These are phyloP conservation scores for Triplophysa yarkandensis DNA, from an alignment of 2,797 vertebrate genomes.

Conservation along the genomic window DNA sequence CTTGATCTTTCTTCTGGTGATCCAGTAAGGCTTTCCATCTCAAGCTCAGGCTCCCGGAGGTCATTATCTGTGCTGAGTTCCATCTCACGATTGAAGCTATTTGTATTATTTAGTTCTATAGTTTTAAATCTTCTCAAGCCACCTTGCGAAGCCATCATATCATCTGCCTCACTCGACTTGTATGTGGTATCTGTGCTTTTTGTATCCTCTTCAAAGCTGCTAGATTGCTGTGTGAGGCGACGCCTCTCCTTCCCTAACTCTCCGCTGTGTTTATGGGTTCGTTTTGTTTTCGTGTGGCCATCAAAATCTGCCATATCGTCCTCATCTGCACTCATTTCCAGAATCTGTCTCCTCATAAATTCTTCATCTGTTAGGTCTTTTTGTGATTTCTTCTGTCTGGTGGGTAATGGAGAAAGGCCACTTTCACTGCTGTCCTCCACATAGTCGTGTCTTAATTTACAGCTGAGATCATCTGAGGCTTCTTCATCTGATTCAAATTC, in stretches of 20 bases:
- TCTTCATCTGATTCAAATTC: conserved; percentile 91
- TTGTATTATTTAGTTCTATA: conserved; percentile 97
- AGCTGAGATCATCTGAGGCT: conserved; percentile 92
- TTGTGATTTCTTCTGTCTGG: conserved; percentile 80
- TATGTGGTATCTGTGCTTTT: conserved; percentile 77
- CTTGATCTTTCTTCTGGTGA: conserved; percentile 95
- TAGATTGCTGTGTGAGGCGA: conserved; percentile 83
- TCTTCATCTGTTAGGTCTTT: conserved; percentile 89
- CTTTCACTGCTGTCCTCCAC: conserved; percentile 98
- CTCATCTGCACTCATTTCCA: conserved; percentile 99
- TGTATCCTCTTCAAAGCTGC: conserved; percentile 87
- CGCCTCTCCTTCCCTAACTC: conserved; percentile 88
- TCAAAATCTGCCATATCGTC: conserved; percentile 86
- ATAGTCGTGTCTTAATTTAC: conserved; percentile 94
- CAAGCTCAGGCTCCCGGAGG: conserved; percentile 90
- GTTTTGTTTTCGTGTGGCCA: conserved; percentile 76
- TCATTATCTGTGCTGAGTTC: conserved; percentile 88
- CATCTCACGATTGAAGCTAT: conserved; percentile 87
- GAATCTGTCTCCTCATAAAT: conserved; percentile 95
- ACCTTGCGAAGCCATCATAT: conserved; percentile 84
- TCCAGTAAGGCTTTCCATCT: conserved; percentile 98
- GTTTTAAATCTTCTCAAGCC: conserved; percentile 97
- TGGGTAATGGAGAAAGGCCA: conserved; percentile 88
- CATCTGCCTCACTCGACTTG: conserved; percentile 78
- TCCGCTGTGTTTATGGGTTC: conserved; percentile 77